Conservation (phyloP, 2,888 invertebrate species). For the Mythimna ferrago region DNA sequence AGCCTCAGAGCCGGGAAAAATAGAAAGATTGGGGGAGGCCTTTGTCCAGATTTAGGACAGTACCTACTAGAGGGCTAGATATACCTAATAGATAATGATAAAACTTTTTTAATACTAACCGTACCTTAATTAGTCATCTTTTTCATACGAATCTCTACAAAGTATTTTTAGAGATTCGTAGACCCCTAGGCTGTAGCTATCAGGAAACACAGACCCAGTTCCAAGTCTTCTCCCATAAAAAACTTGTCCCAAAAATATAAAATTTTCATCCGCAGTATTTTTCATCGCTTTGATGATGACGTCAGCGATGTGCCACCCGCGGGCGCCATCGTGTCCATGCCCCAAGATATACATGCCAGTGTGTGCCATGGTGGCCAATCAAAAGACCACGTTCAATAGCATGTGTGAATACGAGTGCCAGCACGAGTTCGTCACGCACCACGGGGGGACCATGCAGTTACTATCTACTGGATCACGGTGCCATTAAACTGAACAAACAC, state of each 20-base stretch:
- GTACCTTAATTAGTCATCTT: not conserved
- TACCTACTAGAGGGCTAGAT: no score
- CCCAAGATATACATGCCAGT: slow-evolving; percentile 81
- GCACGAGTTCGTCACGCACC: slow-evolving; percentile 44
- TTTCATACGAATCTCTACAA: no score
- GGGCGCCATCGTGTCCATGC: slow-evolving; percentile 77
- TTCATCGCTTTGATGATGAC: slow-evolving; percentile 68
- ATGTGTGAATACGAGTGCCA: slow-evolving; percentile 82
- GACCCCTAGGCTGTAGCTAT: no score
- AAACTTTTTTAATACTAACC: no score
- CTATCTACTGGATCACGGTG: slow-evolving; percentile 42
- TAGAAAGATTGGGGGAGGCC: no score
- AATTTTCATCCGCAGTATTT: slow-evolving; percentile 68
- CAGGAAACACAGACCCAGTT: no score
- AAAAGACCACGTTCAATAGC: slow-evolving; percentile 80
- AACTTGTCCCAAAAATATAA: slow-evolving; percentile 8
- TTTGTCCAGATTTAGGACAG: no score
- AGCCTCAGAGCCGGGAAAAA: no score
- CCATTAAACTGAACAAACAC: not conserved
- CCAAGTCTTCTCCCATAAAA: not conserved
- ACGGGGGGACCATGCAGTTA: slow-evolving; percentile 44
- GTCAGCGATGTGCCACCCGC: slow-evolving; percentile 37
- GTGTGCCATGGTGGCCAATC: slow-evolving; percentile 75
- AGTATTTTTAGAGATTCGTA: no score
- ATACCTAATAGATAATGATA: no score